Conservation (phyloP, 2,113 vertebrate genomes). For the Phaetusa simplex region DNA sequence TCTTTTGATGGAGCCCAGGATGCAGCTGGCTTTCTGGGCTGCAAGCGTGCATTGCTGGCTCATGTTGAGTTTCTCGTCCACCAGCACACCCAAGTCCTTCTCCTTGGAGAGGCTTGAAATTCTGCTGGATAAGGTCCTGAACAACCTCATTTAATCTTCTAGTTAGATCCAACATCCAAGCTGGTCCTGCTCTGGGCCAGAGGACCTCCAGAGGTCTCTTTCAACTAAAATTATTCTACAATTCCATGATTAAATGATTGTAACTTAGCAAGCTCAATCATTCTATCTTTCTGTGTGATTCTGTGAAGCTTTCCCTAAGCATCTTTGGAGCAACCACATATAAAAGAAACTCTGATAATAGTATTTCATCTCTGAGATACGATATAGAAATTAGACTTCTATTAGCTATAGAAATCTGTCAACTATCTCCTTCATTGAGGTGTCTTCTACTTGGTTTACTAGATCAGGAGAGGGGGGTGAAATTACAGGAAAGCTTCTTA, state of each 20-base stretch:
- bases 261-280: background rate
- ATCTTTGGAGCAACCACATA: background rate
- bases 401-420: background rate
- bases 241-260: background rate
- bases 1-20: no score
- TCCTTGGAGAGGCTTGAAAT: background rate
- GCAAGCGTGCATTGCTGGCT: no score
- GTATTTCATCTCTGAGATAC: background rate
- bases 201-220: background rate
- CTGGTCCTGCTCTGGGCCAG: background rate
- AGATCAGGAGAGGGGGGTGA: background rate
- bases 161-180: background rate
- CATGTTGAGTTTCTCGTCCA: no score
- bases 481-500: background rate
- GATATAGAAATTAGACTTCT: background rate
- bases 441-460: background rate
- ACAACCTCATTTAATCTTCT: background rate
- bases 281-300: background rate
- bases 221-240: background rate
- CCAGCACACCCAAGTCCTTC: background rate
- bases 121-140: background rate
- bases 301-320: background rate
- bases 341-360: background rate
- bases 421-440: background rate
- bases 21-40: no score